These are phyloP conservation scores for Capromys pilorides DNA, from an alignment of 2,797 vertebrate species.

Conservation along the genomic window DNA sequence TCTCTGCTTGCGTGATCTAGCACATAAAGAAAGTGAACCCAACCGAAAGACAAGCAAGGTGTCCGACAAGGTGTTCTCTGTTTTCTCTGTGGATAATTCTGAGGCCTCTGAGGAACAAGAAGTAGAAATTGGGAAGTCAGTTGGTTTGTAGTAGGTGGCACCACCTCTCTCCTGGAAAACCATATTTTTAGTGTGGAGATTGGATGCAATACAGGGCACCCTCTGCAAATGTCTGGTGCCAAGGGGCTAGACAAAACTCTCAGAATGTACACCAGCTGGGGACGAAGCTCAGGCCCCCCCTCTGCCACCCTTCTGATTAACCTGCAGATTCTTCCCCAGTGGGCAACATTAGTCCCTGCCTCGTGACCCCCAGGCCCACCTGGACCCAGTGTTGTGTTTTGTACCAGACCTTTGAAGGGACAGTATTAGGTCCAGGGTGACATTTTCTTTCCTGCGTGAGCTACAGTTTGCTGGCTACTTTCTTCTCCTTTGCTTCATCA, in stretches of 20 bases:
- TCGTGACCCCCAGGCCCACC: accelerated
- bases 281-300: accelerated
- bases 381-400: too few species aligned
- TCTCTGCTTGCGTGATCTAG: too few species aligned
- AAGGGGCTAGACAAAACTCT: not conserved
- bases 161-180: not conserved
- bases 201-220: not conserved
- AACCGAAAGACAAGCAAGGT: not conserved
- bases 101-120: accelerated
- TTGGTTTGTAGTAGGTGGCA: not conserved
- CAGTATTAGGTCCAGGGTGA: too few species aligned
- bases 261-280: too few species aligned
- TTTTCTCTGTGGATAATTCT: not conserved
- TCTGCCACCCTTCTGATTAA: too few species aligned
- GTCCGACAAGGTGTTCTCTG: not conserved
- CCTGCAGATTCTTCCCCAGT: not conserved
- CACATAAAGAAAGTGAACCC: accelerated
- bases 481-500: not conserved
- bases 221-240: not conserved
- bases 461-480: accelerated
- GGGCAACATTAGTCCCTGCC: not conserved
- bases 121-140: accelerated
- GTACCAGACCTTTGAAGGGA: accelerated
- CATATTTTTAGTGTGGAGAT: not conserved
- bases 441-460: accelerated